Evolutionary conservation across 92 coral and sea anemone genomes (phyloP).

Genomic region (Chrysogorgia sp.): DNA sequence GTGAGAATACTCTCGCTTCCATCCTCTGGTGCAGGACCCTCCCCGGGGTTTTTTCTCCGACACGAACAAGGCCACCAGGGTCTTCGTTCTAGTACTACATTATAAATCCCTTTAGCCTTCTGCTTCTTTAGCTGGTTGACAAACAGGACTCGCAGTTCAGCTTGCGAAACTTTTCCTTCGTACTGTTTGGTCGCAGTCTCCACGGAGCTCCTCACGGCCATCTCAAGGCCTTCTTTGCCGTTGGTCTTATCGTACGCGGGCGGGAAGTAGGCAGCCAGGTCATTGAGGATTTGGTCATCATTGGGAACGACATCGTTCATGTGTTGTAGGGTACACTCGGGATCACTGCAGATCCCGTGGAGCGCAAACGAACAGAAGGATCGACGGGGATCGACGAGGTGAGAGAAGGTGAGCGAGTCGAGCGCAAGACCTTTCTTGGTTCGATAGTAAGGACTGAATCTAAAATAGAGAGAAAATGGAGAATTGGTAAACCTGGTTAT

Average conservation of each 20-base stretch:
- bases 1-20: constrained; percentile 56
- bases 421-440: constrained; percentile 75
- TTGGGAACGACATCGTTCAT: constrained; percentile 48
- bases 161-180: constrained; percentile 76
- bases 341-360: constrained; percentile 91
- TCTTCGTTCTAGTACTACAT: constrained; percentile 59
- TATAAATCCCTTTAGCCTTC: constrained; percentile 36
- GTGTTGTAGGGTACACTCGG: constrained; percentile 81
- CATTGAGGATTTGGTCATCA: constrained; percentile 69
- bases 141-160: constrained; percentile 78
- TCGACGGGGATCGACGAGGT: constrained; percentile 70
- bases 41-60: constrained; percentile 1
- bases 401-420: constrained; percentile 73
- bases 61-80: constrained; percentile 52
- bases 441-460: constrained; percentile 91
- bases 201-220: constrained; percentile 27
- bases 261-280: constrained; percentile 76
- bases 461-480: constrained; percentile 49
- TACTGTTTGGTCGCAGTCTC: constrained; percentile 69
- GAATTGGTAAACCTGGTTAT: no score
- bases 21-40: constrained; percentile 36
- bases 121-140: constrained; percentile 70
- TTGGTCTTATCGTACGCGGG: constrained; percentile 2
- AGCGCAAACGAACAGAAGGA: constrained; percentile 80
- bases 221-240: constrained; percentile 16